Percentiles rank a stretch among this genome's conserved stretches.
Conservation (phyloP, 2,797 vertebrate species). For the Neomorphus geoffroyi region DNA sequence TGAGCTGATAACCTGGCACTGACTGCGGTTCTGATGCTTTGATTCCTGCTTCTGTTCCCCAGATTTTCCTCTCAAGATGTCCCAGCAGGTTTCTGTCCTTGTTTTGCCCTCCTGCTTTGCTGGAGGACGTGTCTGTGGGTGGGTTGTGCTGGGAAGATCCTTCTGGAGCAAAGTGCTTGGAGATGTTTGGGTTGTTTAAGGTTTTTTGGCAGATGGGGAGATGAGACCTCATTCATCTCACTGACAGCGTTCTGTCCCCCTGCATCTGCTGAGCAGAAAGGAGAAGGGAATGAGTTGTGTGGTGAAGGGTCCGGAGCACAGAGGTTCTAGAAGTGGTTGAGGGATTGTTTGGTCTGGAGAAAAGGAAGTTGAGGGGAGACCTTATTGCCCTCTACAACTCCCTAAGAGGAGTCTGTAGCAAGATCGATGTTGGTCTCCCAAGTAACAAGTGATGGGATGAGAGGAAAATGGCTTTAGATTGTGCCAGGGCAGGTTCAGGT, state of each 20-base stretch:
- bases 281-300: neutral
- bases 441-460: too few species aligned
- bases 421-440: too few species aligned
- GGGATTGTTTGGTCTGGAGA: too few species aligned
- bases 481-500: too few species aligned
- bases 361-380: too few species aligned
- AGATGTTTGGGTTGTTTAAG: neutral
- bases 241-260: fast-evolving
- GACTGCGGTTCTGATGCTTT: neutral
- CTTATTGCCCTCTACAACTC: too few species aligned
- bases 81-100: neutral
- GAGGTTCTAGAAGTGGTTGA: too few species aligned
- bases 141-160: neutral
- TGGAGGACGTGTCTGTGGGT: neutral
- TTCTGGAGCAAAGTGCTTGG: neutral
- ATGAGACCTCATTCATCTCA: neutral
- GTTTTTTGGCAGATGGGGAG: neutral
- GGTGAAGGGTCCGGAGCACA: too few species aligned
- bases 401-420: too few species aligned
- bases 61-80: neutral
- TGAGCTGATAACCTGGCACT: fast-evolving
- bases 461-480: too few species aligned
- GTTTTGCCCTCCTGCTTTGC: neutral
- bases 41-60: neutral
- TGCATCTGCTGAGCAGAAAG: neutral